Conservation (phyloP, 2,888 invertebrate species). For the Malacosoma neustria region DNA sequence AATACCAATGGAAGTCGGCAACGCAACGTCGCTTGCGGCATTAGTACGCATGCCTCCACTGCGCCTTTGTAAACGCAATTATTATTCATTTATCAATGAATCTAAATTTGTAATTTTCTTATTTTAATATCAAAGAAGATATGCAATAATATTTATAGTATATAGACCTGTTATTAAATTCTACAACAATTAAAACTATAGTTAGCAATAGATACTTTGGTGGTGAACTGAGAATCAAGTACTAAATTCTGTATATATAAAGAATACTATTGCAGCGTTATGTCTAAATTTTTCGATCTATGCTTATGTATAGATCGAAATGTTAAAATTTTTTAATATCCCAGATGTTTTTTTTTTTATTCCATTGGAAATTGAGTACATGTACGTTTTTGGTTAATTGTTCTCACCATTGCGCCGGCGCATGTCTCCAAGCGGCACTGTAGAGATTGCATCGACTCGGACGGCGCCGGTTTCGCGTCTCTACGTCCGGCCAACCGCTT, state of each 20-base stretch:
- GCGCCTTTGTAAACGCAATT: slow-evolving; percentile 33
- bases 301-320: no score
- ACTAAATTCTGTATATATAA: no score
- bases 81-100: slow-evolving; percentile 41
- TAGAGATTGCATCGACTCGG: slow-evolving; percentile 53
- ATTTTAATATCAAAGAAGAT: no score
- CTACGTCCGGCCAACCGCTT: slow-evolving; percentile 54
- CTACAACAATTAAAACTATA: no score
- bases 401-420: slow-evolving; percentile 41
- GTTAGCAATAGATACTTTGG: no score
- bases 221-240: no score
- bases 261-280: no score
- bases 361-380: slow-evolving; percentile 45
- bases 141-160: no score
- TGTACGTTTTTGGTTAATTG: slow-evolving; percentile 44
- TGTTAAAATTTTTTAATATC: no score
- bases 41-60: slow-evolving; percentile 36
- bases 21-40: slow-evolving; percentile 33
- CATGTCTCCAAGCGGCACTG: slow-evolving; percentile 25
- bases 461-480: slow-evolving; percentile 48
- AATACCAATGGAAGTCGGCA: slow-evolving; percentile 59
- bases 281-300: no score
- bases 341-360: no score
- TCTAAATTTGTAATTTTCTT: slow-evolving; percentile 18
- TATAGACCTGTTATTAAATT: no score